Percentiles rank a stretch among this genome's conserved stretches.
Evolutionary conservation across 2,113 vertebrate species (phyloP).

Genomic region (Parus major): DNA sequence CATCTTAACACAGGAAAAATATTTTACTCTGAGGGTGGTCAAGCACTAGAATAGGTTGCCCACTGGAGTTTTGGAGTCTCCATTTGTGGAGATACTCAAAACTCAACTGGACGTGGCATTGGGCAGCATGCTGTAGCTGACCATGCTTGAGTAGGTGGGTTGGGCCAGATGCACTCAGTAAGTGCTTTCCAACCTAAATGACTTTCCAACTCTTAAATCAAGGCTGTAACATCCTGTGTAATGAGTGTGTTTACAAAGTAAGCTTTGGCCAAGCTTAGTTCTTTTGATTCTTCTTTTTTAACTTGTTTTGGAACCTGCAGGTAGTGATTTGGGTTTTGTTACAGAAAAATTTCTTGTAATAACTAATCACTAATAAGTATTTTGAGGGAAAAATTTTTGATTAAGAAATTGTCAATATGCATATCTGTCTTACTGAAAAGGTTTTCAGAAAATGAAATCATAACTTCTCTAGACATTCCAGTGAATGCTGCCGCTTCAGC

Average conservation of each 20-base stretch:
- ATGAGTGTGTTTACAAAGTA: neutral
- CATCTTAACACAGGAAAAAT: neutral
- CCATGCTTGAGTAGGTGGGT: neutral
- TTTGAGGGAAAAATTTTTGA: neutral
- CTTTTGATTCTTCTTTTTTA: neutral
- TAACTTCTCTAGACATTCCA: neutral
- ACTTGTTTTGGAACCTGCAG: neutral
- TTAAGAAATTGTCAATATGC: neutral
- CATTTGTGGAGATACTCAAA: neutral
- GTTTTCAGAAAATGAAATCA: neutral
- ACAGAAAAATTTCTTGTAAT: neutral
- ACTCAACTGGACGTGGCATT: neutral
- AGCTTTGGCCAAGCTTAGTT: neutral
- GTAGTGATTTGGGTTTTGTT: neutral
- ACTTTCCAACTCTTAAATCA: neutral
- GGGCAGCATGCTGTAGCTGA: neutral
- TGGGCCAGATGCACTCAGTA: neutral
- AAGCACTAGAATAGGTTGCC: neutral
- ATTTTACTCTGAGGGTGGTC: neutral
- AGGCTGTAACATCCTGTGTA: neutral
- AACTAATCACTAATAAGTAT: neutral
- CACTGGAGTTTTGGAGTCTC: neutral
- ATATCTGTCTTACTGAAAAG: neutral
- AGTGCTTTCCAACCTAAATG: neutral
- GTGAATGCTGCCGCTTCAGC: neutral